Evolutionary conservation across 2,113 vertebrate genomes (phyloP).

Genomic region (Larimichthys polyactis): DNA sequence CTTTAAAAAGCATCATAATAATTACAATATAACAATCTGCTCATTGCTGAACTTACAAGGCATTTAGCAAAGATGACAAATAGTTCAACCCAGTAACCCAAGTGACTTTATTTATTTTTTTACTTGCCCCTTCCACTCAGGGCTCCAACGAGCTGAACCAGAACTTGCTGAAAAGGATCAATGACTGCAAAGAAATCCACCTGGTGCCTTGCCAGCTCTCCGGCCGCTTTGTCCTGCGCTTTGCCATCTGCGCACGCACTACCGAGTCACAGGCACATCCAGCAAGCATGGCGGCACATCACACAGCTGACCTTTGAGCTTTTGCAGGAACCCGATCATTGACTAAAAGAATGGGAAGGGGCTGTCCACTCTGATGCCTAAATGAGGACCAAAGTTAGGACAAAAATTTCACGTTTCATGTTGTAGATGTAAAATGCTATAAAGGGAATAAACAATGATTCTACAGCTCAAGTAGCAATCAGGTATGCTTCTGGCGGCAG

Average conservation of each 20-base stretch:
- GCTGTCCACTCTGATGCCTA: background rate
- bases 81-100: no score
- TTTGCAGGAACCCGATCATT: constrained; percentile 74
- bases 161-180: constrained; percentile 90
- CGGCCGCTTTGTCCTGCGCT: constrained; percentile 90
- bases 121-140: constrained; percentile 35
- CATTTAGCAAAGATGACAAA: background rate
- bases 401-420: background rate
- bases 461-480: background rate
- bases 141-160: constrained; percentile 91
- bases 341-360: constrained; percentile 4
- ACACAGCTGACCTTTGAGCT: constrained; percentile 84
- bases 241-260: constrained; percentile 88
- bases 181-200: constrained; percentile 88
- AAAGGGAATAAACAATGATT: constrained; percentile 32
- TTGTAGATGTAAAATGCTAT: constrained; percentile 41
- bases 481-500: constrained; percentile 6
- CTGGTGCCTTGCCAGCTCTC: constrained; percentile 91
- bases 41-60: background rate
- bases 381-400: constrained; percentile 29
- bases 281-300: constrained; percentile 91
- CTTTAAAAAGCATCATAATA: no score
- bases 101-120: background rate
- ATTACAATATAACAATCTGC: background rate
- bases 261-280: constrained; percentile 88